Conservation (phyloP, 1,140 invertebrate genomes). For the Drosophila orosa region DNA sequence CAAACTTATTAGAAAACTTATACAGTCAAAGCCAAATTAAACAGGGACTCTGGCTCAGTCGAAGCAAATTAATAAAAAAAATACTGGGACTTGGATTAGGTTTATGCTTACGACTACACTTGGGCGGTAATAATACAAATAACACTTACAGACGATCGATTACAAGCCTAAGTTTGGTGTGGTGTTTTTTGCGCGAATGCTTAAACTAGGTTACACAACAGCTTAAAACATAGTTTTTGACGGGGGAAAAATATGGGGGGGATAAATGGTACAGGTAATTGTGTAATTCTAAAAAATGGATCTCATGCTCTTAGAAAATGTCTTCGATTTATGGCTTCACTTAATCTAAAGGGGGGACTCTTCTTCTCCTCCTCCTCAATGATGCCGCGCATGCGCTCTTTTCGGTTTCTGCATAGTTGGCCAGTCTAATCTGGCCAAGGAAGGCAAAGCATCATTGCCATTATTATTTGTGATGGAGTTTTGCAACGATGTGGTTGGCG, state of each 20-base stretch:
- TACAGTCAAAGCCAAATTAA: slow-evolving; percentile 20
- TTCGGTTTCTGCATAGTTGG: slow-evolving; percentile 51
- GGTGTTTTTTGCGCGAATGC: slow-evolving; percentile 14
- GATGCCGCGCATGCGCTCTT: slow-evolving; percentile 51
- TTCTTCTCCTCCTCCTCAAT: slow-evolving; percentile 7
- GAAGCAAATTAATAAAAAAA: slow-evolving; percentile 26
- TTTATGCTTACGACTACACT: slow-evolving; percentile 41
- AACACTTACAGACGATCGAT: slow-evolving; percentile 52
- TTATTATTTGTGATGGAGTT: slow-evolving; percentile 32
- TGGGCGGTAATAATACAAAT: slow-evolving; percentile 53
- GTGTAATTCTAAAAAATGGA: slow-evolving; percentile 33
- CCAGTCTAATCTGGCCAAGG: slow-evolving; percentile 48
- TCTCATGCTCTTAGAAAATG: slow-evolving; percentile 24
- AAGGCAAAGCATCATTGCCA: slow-evolving; percentile 32
- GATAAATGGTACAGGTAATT: slow-evolving; percentile 39
- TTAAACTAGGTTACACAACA: slow-evolving; percentile 50
- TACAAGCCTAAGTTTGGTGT: slow-evolving; percentile 50
- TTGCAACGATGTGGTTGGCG: slow-evolving; percentile 44
- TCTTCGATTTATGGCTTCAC: slow-evolving; percentile 41
- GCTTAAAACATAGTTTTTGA: slow-evolving; percentile 29
- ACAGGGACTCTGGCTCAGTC: slow-evolving; percentile 21
- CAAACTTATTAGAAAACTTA: slow-evolving; percentile 49
- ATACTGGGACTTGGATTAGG: slow-evolving; percentile 49
- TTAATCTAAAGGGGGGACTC: slow-evolving; percentile 17
- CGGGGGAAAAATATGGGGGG: not conserved